These are phyloP conservation scores for Pseudotriccus pelzelni DNA, from an alignment of 2,797 vertebrate species.

Conservation along the genomic window DNA sequence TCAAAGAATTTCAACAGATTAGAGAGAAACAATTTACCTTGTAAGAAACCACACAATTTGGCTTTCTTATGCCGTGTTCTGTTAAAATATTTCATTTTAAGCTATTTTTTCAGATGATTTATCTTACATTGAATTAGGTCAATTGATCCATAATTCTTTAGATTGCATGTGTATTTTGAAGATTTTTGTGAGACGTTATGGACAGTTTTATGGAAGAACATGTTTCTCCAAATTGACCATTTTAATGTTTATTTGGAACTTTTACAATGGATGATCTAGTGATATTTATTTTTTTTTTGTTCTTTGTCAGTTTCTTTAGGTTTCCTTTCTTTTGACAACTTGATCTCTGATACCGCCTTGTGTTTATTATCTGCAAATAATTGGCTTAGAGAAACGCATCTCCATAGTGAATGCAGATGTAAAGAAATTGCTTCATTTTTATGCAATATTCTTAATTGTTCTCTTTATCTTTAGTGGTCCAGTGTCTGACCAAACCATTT, in stretches of 20 bases:
- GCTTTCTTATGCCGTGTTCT: background rate
- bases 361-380: conserved; percentile 66
- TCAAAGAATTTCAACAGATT: background rate
- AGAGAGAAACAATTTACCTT: background rate
- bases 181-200: background rate
- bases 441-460: conserved; percentile 64
- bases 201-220: background rate
- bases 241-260: conserved; percentile 18
- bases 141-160: background rate
- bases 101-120: background rate
- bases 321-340: conserved; percentile 41
- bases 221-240: background rate
- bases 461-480: conserved; percentile 61
- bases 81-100: background rate
- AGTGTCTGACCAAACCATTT: conserved; percentile 56
- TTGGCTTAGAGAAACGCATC: conserved; percentile 47
- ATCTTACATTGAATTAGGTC: background rate
- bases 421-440: conserved; percentile 63
- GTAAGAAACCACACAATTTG: background rate
- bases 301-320: conserved; percentile 6
- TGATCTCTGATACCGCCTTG: conserved; percentile 45
- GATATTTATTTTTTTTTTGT: background rate
- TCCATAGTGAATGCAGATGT: conserved; percentile 54
- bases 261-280: background rate
- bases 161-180: background rate